Evolutionary conservation across 2,888 invertebrate species (phyloP).

Genomic region (Cheilosia urbana): DNA sequence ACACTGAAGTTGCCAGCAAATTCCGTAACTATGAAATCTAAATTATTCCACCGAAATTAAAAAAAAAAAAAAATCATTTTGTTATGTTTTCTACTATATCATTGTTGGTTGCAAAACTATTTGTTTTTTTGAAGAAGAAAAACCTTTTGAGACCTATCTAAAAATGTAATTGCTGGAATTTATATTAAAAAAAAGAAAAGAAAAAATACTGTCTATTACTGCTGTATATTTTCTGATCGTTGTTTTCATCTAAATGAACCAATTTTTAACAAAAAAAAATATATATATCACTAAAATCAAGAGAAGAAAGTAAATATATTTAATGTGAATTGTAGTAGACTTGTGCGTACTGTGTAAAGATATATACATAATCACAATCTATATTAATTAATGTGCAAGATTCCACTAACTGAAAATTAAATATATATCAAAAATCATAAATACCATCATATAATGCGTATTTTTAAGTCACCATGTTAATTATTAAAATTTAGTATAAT

Average conservation of each 20-base stretch:
- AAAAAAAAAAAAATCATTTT: constrained; percentile 19
- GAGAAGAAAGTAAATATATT: constrained; percentile 28
- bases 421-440: constrained; percentile 27
- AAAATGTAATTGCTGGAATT: constrained; percentile 76
- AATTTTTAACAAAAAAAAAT: constrained; percentile 77
- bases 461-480: constrained; percentile 63
- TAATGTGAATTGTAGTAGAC: constrained; percentile 63
- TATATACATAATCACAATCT: constrained; percentile 31
- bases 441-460: constrained; percentile 10
- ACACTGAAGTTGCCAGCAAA: constrained; percentile 92
- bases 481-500: constrained; percentile 45
- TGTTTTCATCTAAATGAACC: constrained; percentile 77
- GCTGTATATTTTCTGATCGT: constrained; percentile 76
- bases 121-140: constrained; percentile 21
- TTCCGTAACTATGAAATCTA: constrained; percentile 97
- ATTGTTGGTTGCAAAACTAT: constrained; percentile 27
- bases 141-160: constrained; percentile 37
- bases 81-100: constrained; percentile 29
- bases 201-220: constrained; percentile 45
- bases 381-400: constrained; percentile 70
- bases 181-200: constrained; percentile 54
- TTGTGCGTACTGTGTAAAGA: constrained; percentile 65
- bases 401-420: constrained; percentile 76
- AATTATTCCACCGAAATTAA: constrained; percentile 79
- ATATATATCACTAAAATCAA: constrained; percentile 24